A percentile compares a stretch with the other conserved stretches of the same genome.
Evolutionary conservation across 2,888 invertebrate species (phyloP).

Genomic region (Malacosoma neustria): DNA sequence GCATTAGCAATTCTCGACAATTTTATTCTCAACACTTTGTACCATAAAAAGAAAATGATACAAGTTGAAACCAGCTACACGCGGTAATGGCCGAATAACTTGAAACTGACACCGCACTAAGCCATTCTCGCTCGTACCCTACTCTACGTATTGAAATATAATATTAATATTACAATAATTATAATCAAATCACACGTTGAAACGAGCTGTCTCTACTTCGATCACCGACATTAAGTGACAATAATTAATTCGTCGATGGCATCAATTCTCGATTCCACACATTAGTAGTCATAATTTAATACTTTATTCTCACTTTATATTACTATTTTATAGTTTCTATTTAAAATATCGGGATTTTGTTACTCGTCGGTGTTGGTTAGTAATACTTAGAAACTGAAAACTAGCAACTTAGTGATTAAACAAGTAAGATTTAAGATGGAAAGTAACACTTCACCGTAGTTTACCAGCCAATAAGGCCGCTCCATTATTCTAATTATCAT

Average conservation of each 20-base stretch:
- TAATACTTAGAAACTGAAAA: background rate
- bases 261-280: conserved; percentile 28
- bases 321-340: conserved; percentile 15
- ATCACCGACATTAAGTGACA: conserved; percentile 36
- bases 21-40: no score
- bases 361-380: background rate
- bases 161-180: conserved; percentile 59
- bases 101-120: conserved; percentile 60
- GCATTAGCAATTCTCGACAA: no score
- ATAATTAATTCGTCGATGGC: conserved; percentile 41
- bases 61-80: no score
- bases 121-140: conserved; percentile 34
- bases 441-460: no score
- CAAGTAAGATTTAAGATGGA: no score
- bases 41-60: no score
- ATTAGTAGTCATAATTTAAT: conserved; percentile 22
- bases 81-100: conserved; percentile 61
- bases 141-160: conserved; percentile 55
- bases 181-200: conserved; percentile 56
- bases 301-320: conserved; percentile 18
- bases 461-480: no score
- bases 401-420: no score
- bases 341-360: background rate
- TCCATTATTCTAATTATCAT: no score
- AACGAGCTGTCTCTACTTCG: conserved; percentile 35